Conservation (phyloP, 1,140 invertebrate genomes). For the Drosophila nigrodunni region DNA sequence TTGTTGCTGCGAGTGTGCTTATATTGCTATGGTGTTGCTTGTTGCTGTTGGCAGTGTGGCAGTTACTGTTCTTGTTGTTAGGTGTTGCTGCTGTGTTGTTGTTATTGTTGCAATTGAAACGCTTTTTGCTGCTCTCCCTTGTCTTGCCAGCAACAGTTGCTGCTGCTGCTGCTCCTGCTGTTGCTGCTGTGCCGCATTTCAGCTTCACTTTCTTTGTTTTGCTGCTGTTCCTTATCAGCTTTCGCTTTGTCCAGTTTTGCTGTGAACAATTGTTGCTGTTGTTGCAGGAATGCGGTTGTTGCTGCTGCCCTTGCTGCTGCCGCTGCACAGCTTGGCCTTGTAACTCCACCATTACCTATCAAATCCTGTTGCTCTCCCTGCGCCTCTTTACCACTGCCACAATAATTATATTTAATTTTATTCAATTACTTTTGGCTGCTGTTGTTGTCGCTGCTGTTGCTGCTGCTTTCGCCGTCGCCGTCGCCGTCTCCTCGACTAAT, state of each 20-base stretch:
- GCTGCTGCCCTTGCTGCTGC: slow-evolving; percentile 26
- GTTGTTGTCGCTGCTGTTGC: slow-evolving; percentile 4
- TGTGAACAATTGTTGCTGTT: slow-evolving; percentile 17
- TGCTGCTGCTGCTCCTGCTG: slow-evolving; percentile 26
- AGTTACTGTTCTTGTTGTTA: slow-evolving; percentile 19
- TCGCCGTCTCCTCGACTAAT: neutral
- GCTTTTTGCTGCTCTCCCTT: slow-evolving; percentile 29
- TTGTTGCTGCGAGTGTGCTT: slow-evolving; percentile 45
- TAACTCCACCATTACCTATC: slow-evolving; percentile 38
- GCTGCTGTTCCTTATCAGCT: slow-evolving; percentile 30
- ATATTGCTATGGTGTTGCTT: slow-evolving; percentile 40
- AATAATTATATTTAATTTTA: slow-evolving; percentile 31
- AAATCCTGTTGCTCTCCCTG: slow-evolving; percentile 1
- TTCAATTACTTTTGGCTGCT: slow-evolving; percentile 16
- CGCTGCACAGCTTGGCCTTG: slow-evolving; percentile 34
- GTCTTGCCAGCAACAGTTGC: slow-evolving; percentile 15
- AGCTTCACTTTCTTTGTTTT: slow-evolving; percentile 66
- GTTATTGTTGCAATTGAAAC: slow-evolving; percentile 28
- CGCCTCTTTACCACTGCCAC: neutral
- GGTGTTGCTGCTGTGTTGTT: slow-evolving; percentile 26
- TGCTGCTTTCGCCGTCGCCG: slow-evolving; percentile 5
- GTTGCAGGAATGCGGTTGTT: slow-evolving; percentile 21
- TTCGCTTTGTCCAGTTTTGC: slow-evolving; percentile 18
- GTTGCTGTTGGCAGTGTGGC: slow-evolving; percentile 11
- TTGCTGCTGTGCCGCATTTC: slow-evolving; percentile 50